Base-by-base conservation (phyloP, 2,888 invertebrate genomes). In the Plemyria rubiginata region DNA sequence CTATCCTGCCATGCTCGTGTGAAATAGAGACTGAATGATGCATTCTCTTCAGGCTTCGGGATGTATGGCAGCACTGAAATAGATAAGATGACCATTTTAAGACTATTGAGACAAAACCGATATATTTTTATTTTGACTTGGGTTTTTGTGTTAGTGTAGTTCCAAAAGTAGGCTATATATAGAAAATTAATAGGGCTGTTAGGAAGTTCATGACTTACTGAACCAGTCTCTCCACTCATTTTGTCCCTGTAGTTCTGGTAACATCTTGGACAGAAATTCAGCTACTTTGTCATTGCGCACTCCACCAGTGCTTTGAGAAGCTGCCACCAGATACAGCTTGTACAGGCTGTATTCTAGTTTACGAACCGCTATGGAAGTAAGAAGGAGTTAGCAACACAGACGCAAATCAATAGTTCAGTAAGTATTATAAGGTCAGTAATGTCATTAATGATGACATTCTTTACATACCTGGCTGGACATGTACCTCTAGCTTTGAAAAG, bases 161-260 rank as follows among this genome's bases (percentile, higher is more conserved):
- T 11, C 36, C 11, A 11, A 38, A 7, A 11, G 11, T 38, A 11
- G 11, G 36, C 11, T 38, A 38, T 11, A 11, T 38, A 1, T 3
- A 38, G 36, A 11, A 38, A 38, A 38, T 3, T 11, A 38, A 38
- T 38, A 11, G 11, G 8, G 3, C 4, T 11, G 11, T 11, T 11
- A 38, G 11, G 11, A 11, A 11, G 11, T 11, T 11, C 9, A 11
- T 11, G 36, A 49, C 95, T 94, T 95, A 99, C 99, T 96, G 90
- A 98, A 99, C 99, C 99, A 99, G 75, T 99, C 99, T 81, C 96
- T 97, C 98, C 99, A 99, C 83, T 99, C 99, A 63, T 94, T 93
- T 82, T 98, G 98, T 53, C 95, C 96, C 81, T 98, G 98, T 50
- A 99, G 86, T 75, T 98, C 98, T 13, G 96, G 94, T 5, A 97